Evolutionary conservation across 35 echinoderm and acorn worm genomes (phyloP).

Genomic region (Ptychodera flava): DNA sequence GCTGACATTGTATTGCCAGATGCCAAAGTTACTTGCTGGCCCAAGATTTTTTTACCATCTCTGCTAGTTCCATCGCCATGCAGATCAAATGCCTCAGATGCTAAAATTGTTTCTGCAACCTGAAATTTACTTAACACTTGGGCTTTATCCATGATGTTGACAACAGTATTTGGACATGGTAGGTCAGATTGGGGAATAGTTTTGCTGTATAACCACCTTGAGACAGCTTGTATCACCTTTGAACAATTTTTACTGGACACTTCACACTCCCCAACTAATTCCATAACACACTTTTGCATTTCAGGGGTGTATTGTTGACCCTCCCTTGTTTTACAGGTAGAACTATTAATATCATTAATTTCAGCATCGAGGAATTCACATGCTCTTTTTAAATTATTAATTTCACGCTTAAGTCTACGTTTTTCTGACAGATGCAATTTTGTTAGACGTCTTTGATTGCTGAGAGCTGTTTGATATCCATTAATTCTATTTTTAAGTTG

Average conservation of each 20-base stretch:
- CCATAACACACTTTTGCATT: not conserved
- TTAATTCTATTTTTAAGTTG: no score
- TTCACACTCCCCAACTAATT: not conserved
- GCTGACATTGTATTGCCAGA: not conserved
- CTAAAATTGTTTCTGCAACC: not conserved
- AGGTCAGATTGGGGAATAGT: not conserved
- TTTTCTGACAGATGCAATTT: no score
- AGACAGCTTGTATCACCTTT: not conserved
- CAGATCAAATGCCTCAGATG: not conserved
- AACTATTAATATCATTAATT: no score
- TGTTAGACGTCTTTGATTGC: no score
- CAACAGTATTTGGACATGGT: not conserved
- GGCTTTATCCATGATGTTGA: not conserved
- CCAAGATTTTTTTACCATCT: constrained; percentile 31
- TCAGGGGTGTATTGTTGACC: not conserved
- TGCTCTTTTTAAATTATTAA: no score
- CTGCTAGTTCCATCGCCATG: constrained; percentile 49
- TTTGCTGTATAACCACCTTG: not conserved
- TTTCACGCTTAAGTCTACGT: no score
- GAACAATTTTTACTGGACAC: not conserved
- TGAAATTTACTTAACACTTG: not conserved
- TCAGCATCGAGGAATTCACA: no score
- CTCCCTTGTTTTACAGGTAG: no score
- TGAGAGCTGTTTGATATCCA: no score
- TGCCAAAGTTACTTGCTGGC: constrained; percentile 26